Percentiles rank a stretch among this genome's conserved stretches.
These are phyloP conservation scores for Tetragonula carbonaria DNA, from an alignment of 2,888 invertebrate species.

Conservation along the genomic window DNA sequence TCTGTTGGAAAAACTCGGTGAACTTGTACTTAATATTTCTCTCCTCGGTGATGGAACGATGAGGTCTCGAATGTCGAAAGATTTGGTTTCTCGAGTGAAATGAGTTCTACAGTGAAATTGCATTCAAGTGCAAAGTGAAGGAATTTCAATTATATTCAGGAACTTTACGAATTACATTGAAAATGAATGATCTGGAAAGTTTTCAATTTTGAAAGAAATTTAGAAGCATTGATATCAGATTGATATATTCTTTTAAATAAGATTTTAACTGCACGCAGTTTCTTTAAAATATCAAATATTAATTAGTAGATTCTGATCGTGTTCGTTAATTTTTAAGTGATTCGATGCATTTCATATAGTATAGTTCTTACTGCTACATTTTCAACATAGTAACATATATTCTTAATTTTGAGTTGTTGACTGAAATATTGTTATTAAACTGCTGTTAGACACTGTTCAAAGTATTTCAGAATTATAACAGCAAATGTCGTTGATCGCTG, in stretches of 20 bases:
- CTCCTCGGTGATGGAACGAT: not conserved
- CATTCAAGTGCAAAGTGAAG: not conserved
- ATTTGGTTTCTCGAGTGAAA: not conserved
- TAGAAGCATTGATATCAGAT: too few species aligned
- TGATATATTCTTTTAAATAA: too few species aligned
- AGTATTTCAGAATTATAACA: not conserved
- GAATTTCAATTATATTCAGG: not conserved
- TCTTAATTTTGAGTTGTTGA: not conserved
- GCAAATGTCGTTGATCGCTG: not conserved
- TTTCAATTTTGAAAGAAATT: rapidly evolving
- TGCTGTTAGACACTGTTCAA: not conserved
- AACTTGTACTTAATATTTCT: constrained; percentile 18
- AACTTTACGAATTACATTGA: not conserved
- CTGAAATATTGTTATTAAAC: not conserved
- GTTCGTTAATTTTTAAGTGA: too few species aligned
- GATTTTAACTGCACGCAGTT: too few species aligned
- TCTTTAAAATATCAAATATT: too few species aligned
- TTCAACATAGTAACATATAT: not conserved
- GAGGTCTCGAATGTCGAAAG: not conserved
- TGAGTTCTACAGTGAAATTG: too few species aligned
- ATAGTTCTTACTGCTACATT: too few species aligned
- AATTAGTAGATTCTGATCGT: too few species aligned
- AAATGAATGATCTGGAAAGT: not conserved
- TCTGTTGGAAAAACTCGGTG: not conserved
- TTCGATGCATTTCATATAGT: too few species aligned